Evolutionary conservation across 2,113 vertebrate species (phyloP).

Genomic region (Sceloporus tristichus): DNA sequence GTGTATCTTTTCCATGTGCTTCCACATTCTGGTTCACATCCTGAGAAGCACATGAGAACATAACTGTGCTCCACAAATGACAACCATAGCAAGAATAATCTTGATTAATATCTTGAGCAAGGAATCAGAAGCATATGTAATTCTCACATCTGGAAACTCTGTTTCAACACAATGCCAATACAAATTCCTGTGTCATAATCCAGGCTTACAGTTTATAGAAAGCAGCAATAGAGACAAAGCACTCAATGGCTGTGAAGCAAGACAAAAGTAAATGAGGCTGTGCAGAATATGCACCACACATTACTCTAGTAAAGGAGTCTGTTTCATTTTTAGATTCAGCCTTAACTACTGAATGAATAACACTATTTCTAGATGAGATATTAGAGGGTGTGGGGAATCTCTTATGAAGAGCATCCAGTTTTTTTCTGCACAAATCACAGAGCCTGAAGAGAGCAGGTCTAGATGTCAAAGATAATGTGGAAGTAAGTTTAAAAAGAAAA

Average conservation of each 20-base stretch:
- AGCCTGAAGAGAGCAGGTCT: not conserved
- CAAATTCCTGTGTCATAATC: not conserved
- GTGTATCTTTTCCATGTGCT: not conserved
- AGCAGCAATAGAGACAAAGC: not conserved
- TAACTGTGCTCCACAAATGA: not conserved
- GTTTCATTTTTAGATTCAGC: not conserved
- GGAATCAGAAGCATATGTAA: not conserved
- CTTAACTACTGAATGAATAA: not conserved
- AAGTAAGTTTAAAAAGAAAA: not conserved
- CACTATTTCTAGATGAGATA: not conserved
- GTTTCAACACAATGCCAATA: not conserved
- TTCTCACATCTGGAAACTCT: not conserved
- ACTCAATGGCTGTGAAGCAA: not conserved
- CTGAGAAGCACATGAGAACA: not conserved
- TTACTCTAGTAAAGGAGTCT: not conserved
- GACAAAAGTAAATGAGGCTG: not conserved
- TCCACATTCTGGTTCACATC: not conserved
- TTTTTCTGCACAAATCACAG: not conserved
- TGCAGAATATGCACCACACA: not conserved
- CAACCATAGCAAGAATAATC: not conserved
- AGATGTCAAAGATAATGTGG: not conserved
- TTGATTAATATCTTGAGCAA: no score
- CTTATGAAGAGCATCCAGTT: not conserved
- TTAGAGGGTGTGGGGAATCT: no score
- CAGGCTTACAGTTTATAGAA: not conserved